A percentile compares a stretch with the other conserved stretches of the same genome.
Evolutionary conservation across 2,888 invertebrate genomes (phyloP).

Genomic region (Odiellus spinosus): DNA sequence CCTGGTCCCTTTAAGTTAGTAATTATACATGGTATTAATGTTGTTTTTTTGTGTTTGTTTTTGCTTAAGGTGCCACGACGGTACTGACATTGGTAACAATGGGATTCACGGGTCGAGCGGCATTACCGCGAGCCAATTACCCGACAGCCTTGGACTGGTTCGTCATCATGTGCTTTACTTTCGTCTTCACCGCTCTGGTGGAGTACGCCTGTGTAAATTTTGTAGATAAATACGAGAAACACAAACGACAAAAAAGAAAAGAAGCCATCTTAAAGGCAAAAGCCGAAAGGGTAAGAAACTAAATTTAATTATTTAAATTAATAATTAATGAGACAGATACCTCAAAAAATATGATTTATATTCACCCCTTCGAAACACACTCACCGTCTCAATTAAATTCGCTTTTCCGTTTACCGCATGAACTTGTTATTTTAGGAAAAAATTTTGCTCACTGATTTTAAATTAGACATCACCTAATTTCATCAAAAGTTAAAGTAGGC

Average conservation of each 20-base stretch:
- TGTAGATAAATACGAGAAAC: slow-evolving; percentile 13
- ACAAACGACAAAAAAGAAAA: not conserved
- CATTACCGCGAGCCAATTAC: slow-evolving; percentile 76
- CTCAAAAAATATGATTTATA: too few relatives aligned
- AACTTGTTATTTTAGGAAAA: too few relatives aligned
- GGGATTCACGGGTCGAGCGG: slow-evolving; percentile 68
- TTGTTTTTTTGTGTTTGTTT: not conserved
- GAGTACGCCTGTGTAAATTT: slow-evolving; percentile 88
- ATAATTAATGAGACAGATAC: too few relatives aligned
- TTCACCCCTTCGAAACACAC: too few relatives aligned
- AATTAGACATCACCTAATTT: too few relatives aligned
- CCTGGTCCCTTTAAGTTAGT: too few relatives aligned
- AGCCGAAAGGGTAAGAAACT: not conserved
- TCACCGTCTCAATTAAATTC: too few relatives aligned
- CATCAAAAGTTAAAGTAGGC: too few relatives aligned
- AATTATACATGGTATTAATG: too few relatives aligned
- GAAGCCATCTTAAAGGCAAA: not conserved
- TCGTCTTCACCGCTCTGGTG: slow-evolving; percentile 76
- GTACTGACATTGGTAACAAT: slow-evolving; percentile 84
- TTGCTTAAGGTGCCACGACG: slow-evolving; percentile 57
- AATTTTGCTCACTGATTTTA: too few relatives aligned
- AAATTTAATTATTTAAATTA: not conserved
- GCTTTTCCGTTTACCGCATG: too few relatives aligned
- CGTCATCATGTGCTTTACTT: slow-evolving; percentile 75
- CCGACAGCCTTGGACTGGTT: slow-evolving; percentile 93